Conservation (phyloP, 53 echinoderm and acorn worm species). For the Echinarachnius parma region DNA sequence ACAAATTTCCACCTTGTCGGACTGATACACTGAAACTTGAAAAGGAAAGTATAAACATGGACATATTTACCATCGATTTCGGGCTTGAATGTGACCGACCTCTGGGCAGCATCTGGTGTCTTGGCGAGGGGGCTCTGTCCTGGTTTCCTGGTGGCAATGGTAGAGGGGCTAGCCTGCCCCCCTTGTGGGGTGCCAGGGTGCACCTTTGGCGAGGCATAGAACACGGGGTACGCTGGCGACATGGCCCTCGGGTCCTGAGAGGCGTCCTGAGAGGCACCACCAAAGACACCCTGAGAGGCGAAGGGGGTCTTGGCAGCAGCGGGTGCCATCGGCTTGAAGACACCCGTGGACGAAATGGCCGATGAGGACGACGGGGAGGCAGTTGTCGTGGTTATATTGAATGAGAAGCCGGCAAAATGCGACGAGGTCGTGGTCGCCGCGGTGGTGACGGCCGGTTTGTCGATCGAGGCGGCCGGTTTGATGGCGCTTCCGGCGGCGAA, state of each 20-base stretch:
- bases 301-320: not conserved
- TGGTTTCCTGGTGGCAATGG: constrained; percentile 42
- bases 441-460: constrained; percentile 12
- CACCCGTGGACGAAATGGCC: not conserved
- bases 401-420: constrained; percentile 58
- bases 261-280: too few species aligned
- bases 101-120: constrained; percentile 1
- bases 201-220: constrained; percentile 36
- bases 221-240: constrained; percentile 44
- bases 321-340: constrained; percentile 27
- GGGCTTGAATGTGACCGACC: constrained; percentile 30
- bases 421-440: constrained; percentile 51
- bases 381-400: constrained; percentile 14
- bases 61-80: constrained; percentile 13
- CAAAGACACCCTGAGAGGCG: too few species aligned
- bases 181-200: not conserved
- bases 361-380: not conserved
- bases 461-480: constrained; percentile 37
- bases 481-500: constrained; percentile 18
- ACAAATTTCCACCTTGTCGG: too few species aligned
- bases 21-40: too few species aligned
- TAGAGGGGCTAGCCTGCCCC: constrained; percentile 21
- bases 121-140: constrained; percentile 58
- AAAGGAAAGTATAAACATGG: not conserved
- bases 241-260: constrained; percentile 8